Percentiles rank a stretch among this genome's conserved stretches.
Conservation (phyloP, 2,797 vertebrate genomes). For the Tiaroga cobitis region DNA sequence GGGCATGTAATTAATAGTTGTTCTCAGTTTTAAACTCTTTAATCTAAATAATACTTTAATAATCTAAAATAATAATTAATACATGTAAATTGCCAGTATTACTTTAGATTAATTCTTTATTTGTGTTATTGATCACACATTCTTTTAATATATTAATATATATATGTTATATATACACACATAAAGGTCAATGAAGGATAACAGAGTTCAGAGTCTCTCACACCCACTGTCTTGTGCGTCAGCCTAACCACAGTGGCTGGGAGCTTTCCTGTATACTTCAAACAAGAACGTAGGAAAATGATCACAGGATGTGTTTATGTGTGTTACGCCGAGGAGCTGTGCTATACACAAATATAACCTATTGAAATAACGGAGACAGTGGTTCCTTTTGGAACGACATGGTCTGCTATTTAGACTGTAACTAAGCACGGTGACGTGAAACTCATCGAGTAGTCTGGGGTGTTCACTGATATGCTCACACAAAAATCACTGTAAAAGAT, state of each 20-base stretch:
- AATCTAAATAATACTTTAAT: neutral
- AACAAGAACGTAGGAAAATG: slow-evolving; percentile 47
- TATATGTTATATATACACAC: no score
- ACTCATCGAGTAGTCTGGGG: no score
- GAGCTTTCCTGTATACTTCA: slow-evolving; percentile 53
- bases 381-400: slow-evolving; percentile 32
- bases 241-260: slow-evolving; percentile 48
- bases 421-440: no score
- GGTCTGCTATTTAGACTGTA: slow-evolving; percentile 11
- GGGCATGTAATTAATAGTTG: neutral
- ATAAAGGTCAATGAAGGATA: slow-evolving; percentile 38
- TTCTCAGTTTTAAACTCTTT: neutral
- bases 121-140: neutral
- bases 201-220: slow-evolving; percentile 26
- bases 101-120: neutral
- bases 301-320: slow-evolving; percentile 54
- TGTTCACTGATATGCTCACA: no score
- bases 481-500: no score
- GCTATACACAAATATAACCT: slow-evolving; percentile 50
- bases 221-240: slow-evolving; percentile 37
- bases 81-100: neutral
- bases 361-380: slow-evolving; percentile 36
- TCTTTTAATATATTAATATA: no score
- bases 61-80: neutral
- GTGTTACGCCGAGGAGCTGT: slow-evolving; percentile 51